Base-by-base conservation (phyloP, 2,888 invertebrate genomes). In the Agriopis marginaria region DNA sequence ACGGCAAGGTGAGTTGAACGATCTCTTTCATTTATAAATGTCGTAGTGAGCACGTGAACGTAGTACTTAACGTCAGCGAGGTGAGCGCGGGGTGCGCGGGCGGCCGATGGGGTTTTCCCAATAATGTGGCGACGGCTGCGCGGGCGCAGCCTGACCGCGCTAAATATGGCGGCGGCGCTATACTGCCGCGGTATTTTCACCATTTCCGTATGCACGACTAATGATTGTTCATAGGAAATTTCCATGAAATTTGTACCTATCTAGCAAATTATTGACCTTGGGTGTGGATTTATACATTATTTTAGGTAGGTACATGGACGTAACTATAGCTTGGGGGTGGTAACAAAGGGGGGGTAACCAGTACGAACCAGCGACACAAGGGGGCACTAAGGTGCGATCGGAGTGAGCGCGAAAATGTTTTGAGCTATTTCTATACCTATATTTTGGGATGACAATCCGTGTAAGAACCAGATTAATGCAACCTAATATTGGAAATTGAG, bases 51-150 rank as follows among this genome's bases (percentile, higher is more conserved):
- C 73, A 72, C 70, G 72, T 70, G 70, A 59, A 73, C 69, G 65
- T 71, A 66, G 63, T 32, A 32, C 32, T 32, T 66, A 74, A 67
- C 75, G 70, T 61, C 69, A 71, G 71, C 70, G 75, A 72, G 60
- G 71, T 60, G 69, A 59, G 70, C 60, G 69, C 68, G 68, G 71
- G 70, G 77, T 66, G 76, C 75, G 78, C 75, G 76, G 75, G 66
- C 68, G 62, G 61, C 0, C 7, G 75, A 78, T 90, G 88, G 94
- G 94, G 93, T 93, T 94, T 94, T 94, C 94, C 94, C 92, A 93
- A 83, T 84, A 78, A 90, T 92, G 91, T 85, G 88, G 84, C 86
- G 82, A 74, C 70, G 42, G 81, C 82, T 77, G 81, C 85, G 86
- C 83, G 78, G 82, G 82, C 81, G 83, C 80, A 76, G 66, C 69